Base-by-base conservation (phyloP, 2,113 vertebrate species). In the Pangasianodon gigas region DNA sequence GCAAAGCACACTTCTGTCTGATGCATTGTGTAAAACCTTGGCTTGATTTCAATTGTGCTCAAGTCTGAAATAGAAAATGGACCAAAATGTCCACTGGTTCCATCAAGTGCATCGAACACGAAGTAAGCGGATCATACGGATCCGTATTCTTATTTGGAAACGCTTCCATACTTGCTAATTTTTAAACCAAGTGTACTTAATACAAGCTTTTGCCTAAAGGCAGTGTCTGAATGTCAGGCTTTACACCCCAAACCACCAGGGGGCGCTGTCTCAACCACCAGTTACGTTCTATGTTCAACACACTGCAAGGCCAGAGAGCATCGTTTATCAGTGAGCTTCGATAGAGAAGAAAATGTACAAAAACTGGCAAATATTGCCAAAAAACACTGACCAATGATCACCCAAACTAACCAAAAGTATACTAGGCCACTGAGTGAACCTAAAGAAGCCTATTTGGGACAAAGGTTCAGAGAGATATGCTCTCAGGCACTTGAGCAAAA, bases 361-460 rank as follows among this genome's bases (percentile, higher is more conserved):
- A 62, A 87, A 60, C 10, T 75, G 91, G 90, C 92, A 92, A 92
- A 92, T 92, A 92, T 92, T 92, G 92, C 92, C 90, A 82, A 92
- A 51, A 90, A 89, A 90, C 32, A 85, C 87, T 81, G 89, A 90
- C 89, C 24, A 44, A 89, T 41, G 84, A 87, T 89, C 79, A 85
- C 67, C 51, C 85, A 80, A 54, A 85, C 81, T 74, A 84, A 84
- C 65, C 69, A 90, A 88, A 80, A 85, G 37, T 65, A 88, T 41
- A 46, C 41, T 5, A 91, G 90, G 67, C 77, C 41, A 83, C 48
- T 75, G 48, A 60, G 71, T 82, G 77, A 52, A 41, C 84, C 65
- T 56, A 56, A 52, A 71, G 67, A 75, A 87, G 89, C 82, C 82
- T 74, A 77, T 74, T 51, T n/a, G 32, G 69, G 82, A 44, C 85